These are phyloP conservation scores for Crossocerus cetratus DNA, from an alignment of 2,888 invertebrate genomes.

Conservation along the genomic window DNA sequence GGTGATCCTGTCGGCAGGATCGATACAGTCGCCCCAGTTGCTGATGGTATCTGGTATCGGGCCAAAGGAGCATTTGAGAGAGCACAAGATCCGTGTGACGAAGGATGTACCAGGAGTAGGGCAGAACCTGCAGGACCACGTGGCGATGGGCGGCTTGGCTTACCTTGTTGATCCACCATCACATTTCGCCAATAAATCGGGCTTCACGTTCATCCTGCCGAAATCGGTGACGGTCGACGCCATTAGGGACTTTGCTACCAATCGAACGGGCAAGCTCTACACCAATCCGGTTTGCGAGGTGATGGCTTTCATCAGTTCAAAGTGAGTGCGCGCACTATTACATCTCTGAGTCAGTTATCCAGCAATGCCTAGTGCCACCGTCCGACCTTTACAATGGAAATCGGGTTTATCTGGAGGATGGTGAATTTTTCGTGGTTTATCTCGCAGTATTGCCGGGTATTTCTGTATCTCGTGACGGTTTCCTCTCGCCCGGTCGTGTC, in stretches of 20 bases:
- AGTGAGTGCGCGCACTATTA: slow-evolving; percentile 32
- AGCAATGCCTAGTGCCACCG: too few species aligned
- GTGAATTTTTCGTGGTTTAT: too few species aligned
- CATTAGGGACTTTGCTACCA: slow-evolving; percentile 8
- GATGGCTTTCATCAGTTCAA: slow-evolving; percentile 39
- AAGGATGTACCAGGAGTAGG: slow-evolving; percentile 86
- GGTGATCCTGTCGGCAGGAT: slow-evolving; percentile 91
- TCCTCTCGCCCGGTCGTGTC: too few species aligned
- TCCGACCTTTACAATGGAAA: too few species aligned
- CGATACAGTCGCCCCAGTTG: slow-evolving; percentile 90
- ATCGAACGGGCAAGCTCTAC: slow-evolving; percentile 23
- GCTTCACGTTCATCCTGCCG: slow-evolving; percentile 12
- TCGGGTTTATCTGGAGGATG: too few species aligned
- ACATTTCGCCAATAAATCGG: neutral
- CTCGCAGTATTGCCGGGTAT: too few species aligned
- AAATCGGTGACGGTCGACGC: neutral
- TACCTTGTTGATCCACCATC: slow-evolving; percentile 79
- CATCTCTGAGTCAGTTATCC: too few species aligned
- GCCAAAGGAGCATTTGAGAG: slow-evolving; percentile 81
- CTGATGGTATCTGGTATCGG: slow-evolving; percentile 93
- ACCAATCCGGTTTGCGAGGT: neutral
- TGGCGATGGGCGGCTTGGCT: slow-evolving; percentile 87
- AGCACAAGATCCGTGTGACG: slow-evolving; percentile 81
- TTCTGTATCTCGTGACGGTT: too few species aligned
- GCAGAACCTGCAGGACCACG: slow-evolving; percentile 89